These are phyloP conservation scores for Drosophila quasianomalipes DNA, from an alignment of 2,888 invertebrate species.

Conservation along the genomic window DNA sequence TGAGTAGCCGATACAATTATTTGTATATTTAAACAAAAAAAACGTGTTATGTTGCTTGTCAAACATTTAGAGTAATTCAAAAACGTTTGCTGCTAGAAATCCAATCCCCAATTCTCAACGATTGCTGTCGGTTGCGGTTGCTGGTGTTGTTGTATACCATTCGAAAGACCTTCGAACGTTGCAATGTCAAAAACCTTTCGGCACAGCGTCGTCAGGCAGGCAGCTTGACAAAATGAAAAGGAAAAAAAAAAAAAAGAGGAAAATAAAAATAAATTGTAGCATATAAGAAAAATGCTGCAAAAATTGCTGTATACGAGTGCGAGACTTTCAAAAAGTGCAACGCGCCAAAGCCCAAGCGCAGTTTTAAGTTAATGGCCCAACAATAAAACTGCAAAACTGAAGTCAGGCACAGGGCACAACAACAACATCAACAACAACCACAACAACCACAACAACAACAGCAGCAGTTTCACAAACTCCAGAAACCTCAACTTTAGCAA, in stretches of 20 bases:
- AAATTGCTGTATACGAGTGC: slow-evolving; percentile 42
- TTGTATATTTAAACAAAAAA: not conserved
- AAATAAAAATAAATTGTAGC: slow-evolving; percentile 62
- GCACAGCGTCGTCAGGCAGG: slow-evolving; percentile 44
- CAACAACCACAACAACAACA: slow-evolving; percentile 2
- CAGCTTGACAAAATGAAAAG: slow-evolving; percentile 56
- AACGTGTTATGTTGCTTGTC: not conserved
- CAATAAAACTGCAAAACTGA: slow-evolving; percentile 62
- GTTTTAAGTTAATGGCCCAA: slow-evolving; percentile 65
- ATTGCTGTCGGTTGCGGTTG: not conserved
- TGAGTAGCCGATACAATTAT: not conserved
- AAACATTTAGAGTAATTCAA: not conserved
- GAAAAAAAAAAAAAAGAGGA: slow-evolving; percentile 12
- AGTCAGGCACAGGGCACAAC: slow-evolving; percentile 41
- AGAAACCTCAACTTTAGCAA: slow-evolving; percentile 13
- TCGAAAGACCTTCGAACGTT: slow-evolving; percentile 61
- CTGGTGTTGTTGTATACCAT: slow-evolving; percentile 25
- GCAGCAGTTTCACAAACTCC: slow-evolving; percentile 5
- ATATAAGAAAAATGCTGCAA: slow-evolving; percentile 59
- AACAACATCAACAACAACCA: not conserved
- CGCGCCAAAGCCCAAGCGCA: slow-evolving; percentile 54
- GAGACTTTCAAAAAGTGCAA: slow-evolving; percentile 62
- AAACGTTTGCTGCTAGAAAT: slow-evolving; percentile 7
- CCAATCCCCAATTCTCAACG: not conserved
- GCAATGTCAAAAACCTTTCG: slow-evolving; percentile 69